A percentile compares a stretch with the other conserved stretches of the same genome.
These are phyloP conservation scores for Brachionus angularis DNA, from an alignment of 1,140 invertebrate species.

Conservation along the genomic window DNA sequence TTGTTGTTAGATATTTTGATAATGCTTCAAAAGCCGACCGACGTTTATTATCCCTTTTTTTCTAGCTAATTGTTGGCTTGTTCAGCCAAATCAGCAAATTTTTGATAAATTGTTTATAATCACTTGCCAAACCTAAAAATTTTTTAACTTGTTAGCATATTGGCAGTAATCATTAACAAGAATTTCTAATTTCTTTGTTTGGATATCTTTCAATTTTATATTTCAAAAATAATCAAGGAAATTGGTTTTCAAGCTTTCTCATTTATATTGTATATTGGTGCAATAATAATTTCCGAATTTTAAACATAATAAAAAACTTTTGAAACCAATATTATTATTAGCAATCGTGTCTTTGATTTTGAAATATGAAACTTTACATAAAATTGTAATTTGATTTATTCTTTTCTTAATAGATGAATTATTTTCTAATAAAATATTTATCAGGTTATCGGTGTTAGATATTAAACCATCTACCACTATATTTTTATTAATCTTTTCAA, in stretches of 20 bases:
- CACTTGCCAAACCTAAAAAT: constrained; percentile 50
- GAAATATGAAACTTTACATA: background rate
- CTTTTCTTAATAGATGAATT: too few species aligned
- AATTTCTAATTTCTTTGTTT: background rate
- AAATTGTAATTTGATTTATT: background rate
- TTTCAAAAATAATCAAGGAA: background rate
- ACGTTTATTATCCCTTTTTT: constrained; percentile 45
- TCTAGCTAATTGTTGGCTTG: constrained; percentile 51
- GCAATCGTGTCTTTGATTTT: background rate
- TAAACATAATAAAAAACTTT: too few species aligned
- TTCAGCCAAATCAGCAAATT: constrained; percentile 48
- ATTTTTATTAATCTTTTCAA: background rate
- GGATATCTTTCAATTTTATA: background rate
- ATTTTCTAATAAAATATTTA: background rate
- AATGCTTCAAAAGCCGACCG: constrained; percentile 50
- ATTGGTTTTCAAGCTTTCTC: background rate
- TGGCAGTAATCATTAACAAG: background rate
- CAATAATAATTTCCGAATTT: background rate
- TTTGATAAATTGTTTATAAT: constrained; percentile 49
- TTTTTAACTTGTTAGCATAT: too few species aligned
- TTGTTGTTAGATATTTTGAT: background rate
- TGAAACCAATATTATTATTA: background rate
- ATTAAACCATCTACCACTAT: background rate
- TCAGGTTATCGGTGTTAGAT: background rate
- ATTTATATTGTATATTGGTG: background rate